Percentiles rank a stretch among this genome's conserved stretches.
Evolutionary conservation across 2,797 vertebrate species (phyloP).

Genomic region (Eospalax fontanierii): DNA sequence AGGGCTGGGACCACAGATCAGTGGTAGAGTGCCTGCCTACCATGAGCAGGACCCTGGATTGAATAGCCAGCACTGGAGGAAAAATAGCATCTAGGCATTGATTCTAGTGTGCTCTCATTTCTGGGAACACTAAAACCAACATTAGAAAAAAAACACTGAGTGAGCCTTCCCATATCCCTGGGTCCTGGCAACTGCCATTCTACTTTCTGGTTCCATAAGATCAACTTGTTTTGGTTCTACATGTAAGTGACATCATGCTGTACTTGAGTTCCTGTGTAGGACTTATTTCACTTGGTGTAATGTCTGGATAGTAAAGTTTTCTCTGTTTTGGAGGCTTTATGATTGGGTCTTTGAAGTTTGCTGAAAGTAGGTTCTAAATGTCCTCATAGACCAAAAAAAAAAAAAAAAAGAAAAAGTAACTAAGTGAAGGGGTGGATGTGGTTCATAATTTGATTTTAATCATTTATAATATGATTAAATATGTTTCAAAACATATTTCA

Average conservation of each 20-base stretch:
- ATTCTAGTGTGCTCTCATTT: not conserved
- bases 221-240: not conserved
- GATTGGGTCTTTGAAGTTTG: not conserved
- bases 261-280: not conserved
- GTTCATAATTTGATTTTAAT: not conserved
- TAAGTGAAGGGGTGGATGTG: not conserved
- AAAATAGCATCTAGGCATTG: not conserved
- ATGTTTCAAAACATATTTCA: not conserved
- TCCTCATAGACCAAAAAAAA: not conserved
- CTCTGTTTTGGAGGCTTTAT: not conserved
- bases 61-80: not conserved
- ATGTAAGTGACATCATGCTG: not conserved
- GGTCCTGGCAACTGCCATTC: not conserved
- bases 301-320: not conserved
- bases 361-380: not conserved
- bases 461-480: not conserved
- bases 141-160: not conserved
- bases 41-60: not conserved
- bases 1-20: not conserved
- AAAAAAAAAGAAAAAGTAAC: not conserved
- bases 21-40: not conserved
- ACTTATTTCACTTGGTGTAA: constrained; percentile 2
- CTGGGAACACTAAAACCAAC: not conserved
- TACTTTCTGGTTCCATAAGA: not conserved
- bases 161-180: not conserved